Base-by-base conservation (phyloP, 2,888 invertebrate species). In the Lagria hirta region DNA sequence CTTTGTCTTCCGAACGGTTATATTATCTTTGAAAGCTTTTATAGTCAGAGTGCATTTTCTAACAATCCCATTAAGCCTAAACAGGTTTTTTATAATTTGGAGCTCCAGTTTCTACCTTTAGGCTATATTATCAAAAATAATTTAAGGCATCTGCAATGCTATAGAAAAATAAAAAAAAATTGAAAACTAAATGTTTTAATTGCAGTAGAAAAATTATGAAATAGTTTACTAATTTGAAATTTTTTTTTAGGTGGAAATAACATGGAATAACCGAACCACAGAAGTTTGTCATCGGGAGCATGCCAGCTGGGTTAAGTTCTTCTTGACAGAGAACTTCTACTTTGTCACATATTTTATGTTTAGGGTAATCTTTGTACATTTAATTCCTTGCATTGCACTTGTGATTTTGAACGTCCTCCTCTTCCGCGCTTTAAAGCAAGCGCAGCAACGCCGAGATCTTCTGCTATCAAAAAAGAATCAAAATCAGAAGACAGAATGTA, bases 301-400 rank as follows among this genome's bases (percentile, higher is more conserved):
- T 48, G 82, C 89, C 1, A 67, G 76, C 3, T 90, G 90, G 89
- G 85, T 91, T 29, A 68, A 71, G 20, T 71, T 79, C 7, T 75
- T 80, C 49, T 66, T 89, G 13, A 81, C 83, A 0, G 74, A 80
- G 49, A 82, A 89, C 68, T 73, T 84, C 3, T 96, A 92, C 73
- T 95, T 83, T 74, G 85, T 86, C 44, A 76, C 82, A 5, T 91
- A 88, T 71, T 90, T 80, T 73, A 81, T 86, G 63, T 94, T 93
- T 69, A 79, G 96, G 7, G 89, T 94, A 6, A 72, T 95, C 4
- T 92, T 91, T 71, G 92, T 96, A n/a, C 92, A 96, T 66, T 75
- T 92, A 50, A 76, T 92, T 43, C 96, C 96, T 0, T 95, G 95
- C 74, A 82, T 88, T 5, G 82, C 88, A 2, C 77, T 97, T 23